Percentiles rank a stretch among this genome's conserved stretches.
phyloP scores from a whole-genome alignment of 37 sponge, comb jelly and placozoan genomes.

The Bolinopsis microptera region DNA sequence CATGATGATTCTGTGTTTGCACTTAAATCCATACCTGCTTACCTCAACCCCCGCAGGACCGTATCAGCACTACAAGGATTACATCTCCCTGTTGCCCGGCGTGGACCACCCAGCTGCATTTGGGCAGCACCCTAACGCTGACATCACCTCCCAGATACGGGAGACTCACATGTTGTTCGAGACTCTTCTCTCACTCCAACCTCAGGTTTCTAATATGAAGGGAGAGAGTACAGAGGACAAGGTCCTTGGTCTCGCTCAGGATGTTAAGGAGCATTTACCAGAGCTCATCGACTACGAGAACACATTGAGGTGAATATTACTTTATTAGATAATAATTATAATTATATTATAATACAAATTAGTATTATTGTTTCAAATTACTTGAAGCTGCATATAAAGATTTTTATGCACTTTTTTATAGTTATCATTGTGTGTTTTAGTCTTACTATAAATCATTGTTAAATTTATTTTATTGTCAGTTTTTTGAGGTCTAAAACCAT shows the following conservation, averaged over 20 bases:
- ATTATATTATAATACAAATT: too few relatives aligned
- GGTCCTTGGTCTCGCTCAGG: conserved; percentile 92
- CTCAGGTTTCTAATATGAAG: conserved; percentile 84
- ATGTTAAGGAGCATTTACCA: conserved; percentile 88
- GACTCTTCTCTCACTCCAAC: conserved; percentile 96
- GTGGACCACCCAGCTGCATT: conserved; percentile 97
- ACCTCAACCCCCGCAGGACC: too few relatives aligned
- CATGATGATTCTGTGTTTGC: too few relatives aligned
- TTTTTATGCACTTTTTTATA: too few relatives aligned
- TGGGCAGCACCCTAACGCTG: conserved; percentile 99
- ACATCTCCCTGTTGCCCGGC: conserved; percentile 86
- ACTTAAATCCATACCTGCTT: too few relatives aligned
- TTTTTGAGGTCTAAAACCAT: conserved; percentile 54
- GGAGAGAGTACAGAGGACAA: conserved; percentile 98
- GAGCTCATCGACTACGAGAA: conserved; percentile 91
- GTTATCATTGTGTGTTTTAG: too few relatives aligned
- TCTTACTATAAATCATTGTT: too few relatives aligned
- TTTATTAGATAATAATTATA: too few relatives aligned
- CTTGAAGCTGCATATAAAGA: too few relatives aligned
- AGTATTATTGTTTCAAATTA: too few relatives aligned
- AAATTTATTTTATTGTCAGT: too few relatives aligned
- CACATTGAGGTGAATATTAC: conserved; percentile 67
- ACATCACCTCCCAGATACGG: conserved; percentile 98
- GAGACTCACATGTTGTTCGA: conserved; percentile 95
- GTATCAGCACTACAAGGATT: conserved; percentile 75